Evolutionary conservation across 1,140 invertebrate species (phyloP).

Genomic region (Drosophila carrolli): DNA sequence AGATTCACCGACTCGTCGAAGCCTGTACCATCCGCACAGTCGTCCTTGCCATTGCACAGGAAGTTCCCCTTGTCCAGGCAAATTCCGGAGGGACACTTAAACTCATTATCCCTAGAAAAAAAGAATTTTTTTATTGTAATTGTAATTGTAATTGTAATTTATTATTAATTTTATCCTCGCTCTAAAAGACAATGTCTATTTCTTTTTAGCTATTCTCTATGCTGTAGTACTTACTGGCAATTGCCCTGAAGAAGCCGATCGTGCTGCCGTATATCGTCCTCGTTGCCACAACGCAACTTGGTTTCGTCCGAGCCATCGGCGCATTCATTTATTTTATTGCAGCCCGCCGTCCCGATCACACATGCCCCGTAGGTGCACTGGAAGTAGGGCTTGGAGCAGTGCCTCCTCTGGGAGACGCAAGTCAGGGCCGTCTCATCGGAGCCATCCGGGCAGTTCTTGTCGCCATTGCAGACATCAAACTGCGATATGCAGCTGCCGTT

Average conservation of each 20-base stretch:
- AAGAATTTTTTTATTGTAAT: no score
- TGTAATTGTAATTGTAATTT: no score
- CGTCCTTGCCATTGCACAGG: slow-evolving; percentile 86
- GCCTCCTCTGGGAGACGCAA: slow-evolving; percentile 66
- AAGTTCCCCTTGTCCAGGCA: slow-evolving; percentile 66
- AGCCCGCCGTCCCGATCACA: slow-evolving; percentile 86
- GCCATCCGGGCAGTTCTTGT: slow-evolving; percentile 86
- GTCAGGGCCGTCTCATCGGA: slow-evolving; percentile 87
- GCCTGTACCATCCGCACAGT: slow-evolving; percentile 86
- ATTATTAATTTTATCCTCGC: no score
- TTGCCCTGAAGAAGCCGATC: slow-evolving; percentile 36
- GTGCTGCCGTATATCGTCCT: slow-evolving; percentile 36
- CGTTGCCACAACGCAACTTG: slow-evolving; percentile 37
- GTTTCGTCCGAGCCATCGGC: slow-evolving; percentile 90
- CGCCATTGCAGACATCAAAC: slow-evolving; percentile 83
- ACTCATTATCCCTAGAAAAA: slow-evolving; percentile 48
- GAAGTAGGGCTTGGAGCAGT: slow-evolving; percentile 85
- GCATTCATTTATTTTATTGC: slow-evolving; percentile 88
- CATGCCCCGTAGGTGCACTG: slow-evolving; percentile 88
- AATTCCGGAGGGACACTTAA: slow-evolving; percentile 68
- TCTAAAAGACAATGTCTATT: no score
- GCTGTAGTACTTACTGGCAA: slow-evolving; percentile 55
- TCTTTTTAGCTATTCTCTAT: no score
- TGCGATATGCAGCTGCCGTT: slow-evolving; percentile 71
- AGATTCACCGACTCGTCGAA: slow-evolving; percentile 87